Percentiles rank a stretch among this genome's conserved stretches.
These are phyloP conservation scores for Anthonomus grandis DNA, from an alignment of 1,140 invertebrate species.

Conservation along the genomic window DNA sequence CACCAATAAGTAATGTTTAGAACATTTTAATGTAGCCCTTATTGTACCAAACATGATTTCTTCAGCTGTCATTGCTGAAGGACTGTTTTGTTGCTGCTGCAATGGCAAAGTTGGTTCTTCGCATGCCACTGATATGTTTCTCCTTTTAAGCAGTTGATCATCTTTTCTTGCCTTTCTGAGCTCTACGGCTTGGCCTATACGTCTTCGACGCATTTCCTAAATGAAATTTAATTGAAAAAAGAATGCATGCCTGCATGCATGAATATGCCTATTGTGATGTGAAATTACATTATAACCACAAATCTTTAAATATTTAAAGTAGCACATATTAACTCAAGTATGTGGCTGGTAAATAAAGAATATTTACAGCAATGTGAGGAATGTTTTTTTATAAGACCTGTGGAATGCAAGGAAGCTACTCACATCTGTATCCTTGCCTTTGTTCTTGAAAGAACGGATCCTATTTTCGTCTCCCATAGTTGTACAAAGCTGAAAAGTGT, in stretches of 20 bases:
- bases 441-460: constrained; percentile 48
- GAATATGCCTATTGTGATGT: too few relatives aligned
- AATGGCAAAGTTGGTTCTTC: constrained; percentile 56
- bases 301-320: too few relatives aligned
- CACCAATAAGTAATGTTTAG: constrained; percentile 20
- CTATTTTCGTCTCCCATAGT: constrained; percentile 48
- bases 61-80: constrained; percentile 52
- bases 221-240: too few relatives aligned
- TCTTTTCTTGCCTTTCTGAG: constrained; percentile 91
- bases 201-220: constrained; percentile 81
- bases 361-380: too few relatives aligned
- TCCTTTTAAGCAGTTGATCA: constrained; percentile 90
- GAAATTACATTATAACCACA: too few relatives aligned
- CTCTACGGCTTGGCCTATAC: constrained; percentile 84
- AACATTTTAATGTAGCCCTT: too few relatives aligned
- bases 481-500: too few relatives aligned
- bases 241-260: too few relatives aligned
- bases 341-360: too few relatives aligned
- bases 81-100: constrained; percentile 52
- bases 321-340: too few relatives aligned
- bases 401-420: constrained; percentile 16
- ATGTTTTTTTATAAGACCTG: background rate
- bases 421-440: constrained; percentile 48
- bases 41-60: constrained; percentile 63
- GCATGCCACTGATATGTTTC: constrained; percentile 60